Base-by-base conservation (phyloP, 1,140 invertebrate genomes). In the Leptonema lineaticorne region DNA sequence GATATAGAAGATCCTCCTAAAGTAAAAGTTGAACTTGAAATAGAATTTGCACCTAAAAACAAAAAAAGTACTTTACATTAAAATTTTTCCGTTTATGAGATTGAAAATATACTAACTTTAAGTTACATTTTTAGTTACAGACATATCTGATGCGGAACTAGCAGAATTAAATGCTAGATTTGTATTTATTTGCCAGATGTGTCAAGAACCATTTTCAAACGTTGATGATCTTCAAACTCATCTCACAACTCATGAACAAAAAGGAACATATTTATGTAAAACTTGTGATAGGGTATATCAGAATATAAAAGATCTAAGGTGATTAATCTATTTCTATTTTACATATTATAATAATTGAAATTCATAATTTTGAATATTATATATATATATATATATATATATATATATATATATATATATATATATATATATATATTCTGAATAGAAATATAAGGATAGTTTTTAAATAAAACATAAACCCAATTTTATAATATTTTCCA, bases 151-250 rank as follows among this genome's bases (percentile, higher is more conserved):
- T 11, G 59, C 33, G 1, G 68, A 72, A 22, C 57, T 72, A 11
- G 65, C 53, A 3, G 58, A 67, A 28, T n/a, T 72, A 56, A 73
- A 73, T 30, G 63, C 69, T 9, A 67, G 62, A 50, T 69, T 70
- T 45, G 37, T 68, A 28, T 76, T 75, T 48, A 68, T 74, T 2
- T 81, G 79, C 62, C 73, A 75, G 48, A 71, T 75, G 27, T 80
- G 78, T 63, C 74, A 75, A 48, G 75, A 77, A 60, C 69, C 69
- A 22, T 80, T 80, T 67, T 64, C 71, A 9, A 74, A 75, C 24
- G 67, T 69, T 9, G 75, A 73, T 50, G 70, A 69, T 24, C 58
- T 79, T 11, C 72, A 71, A 4, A 62, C 73, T 24, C 77, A 80
- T 62, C 33, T 71, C 2, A 22, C 20, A n/a, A 59, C 33, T 5